Base-by-base conservation (phyloP, 2,113 vertebrate species). In the Pavo muticus region DNA sequence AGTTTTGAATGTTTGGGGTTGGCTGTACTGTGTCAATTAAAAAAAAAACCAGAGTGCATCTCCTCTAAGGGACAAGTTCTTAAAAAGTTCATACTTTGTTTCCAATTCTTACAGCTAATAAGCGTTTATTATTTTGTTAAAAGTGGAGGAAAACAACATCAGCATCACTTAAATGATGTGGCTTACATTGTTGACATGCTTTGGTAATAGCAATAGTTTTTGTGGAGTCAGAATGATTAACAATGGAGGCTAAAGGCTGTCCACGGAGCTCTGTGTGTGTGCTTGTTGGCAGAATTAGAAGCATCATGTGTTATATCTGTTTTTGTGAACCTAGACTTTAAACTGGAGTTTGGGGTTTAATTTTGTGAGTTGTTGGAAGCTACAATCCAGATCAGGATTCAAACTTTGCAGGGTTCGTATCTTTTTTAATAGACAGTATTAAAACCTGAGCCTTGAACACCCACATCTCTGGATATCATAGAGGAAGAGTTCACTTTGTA, bases 81-180 rank as follows among this genome's bases (percentile, higher is more conserved):
- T 67, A 10, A 32, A 61, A 76, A 95, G 91, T 87, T 91, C 79
- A 63, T 56, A 70, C 42, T 72, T 87, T 72, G 37, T 75, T 87
- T 80, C 84, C 23, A 79, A 35, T 92, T 93, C 60, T 64, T 94
- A 52, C 2, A 7, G 74, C 68, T 74, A 87, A 32, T 42, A 75
- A 92, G 59, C 84, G 83, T 76, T 96, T 93, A 92, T 94, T 93
- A 87, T 85, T 94, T 91, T 64, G 35, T 60, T 73, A 73, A 60
- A 89, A 79, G 77, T 61, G 50, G 50, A 93, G 48, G 44, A 68
- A 83, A 84, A 54, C 30, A 79, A 21, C 59, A 54, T 63, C 87
- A 96, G 39, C 56, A 61, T 65, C 80, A 11, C 74, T 92, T 48
- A 12, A 77, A 32, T 25, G 29, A 39, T 86, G 87, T 67, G 65